Evolutionary conservation across 2,797 vertebrate species (phyloP), one percentile per base, ranked within the genome.

Genomic region (Sardinella longiceps): DNA sequence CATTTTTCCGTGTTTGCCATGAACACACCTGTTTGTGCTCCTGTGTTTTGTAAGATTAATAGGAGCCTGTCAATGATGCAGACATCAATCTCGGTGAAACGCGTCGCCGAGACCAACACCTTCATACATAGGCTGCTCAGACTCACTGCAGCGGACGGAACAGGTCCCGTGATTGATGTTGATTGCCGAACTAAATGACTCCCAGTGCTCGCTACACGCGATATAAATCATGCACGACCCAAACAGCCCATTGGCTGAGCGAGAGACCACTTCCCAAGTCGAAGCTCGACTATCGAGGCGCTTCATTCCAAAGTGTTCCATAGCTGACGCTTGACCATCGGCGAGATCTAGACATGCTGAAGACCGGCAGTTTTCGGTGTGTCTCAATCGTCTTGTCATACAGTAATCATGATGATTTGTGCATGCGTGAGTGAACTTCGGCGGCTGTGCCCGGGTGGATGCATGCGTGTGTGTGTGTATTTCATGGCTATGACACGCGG

Each of bases 111-210:
- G 33, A 39, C 70, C 37, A 23, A 37, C 37, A 77, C 20, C 70
- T 77, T 43, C 33, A 39, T 18, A 43, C 33, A n/a, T n/a, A n/a
- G n/a, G 33, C 37, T 43, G 70, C 18, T 20, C 70, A 53, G 51
- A 20, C 37, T 77, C 37, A 77, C 70, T 93, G 93, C 94, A 94
- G 92, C 94, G 92, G 46, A 87, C 88, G 87, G 91, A 90, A 92
- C 94, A 94, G 94, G 95, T 92, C 85, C 88, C 23, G 86, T 91
- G 93, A 95, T 94, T 90, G 93, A 95, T 94, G 91, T 86, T 93
- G 91, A 93, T 93, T 89, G 90, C 90, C 89, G 91, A 94, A 93
- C 95, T 94, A 95, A 95, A 94, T 87, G 94, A 90, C 91, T 91
- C 87, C 81, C 45, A 88, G 89, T 88, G 89, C 85, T 81, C 88